Base-by-base conservation (phyloP, 2,113 vertebrate genomes). In the Lophius piscatorius region DNA sequence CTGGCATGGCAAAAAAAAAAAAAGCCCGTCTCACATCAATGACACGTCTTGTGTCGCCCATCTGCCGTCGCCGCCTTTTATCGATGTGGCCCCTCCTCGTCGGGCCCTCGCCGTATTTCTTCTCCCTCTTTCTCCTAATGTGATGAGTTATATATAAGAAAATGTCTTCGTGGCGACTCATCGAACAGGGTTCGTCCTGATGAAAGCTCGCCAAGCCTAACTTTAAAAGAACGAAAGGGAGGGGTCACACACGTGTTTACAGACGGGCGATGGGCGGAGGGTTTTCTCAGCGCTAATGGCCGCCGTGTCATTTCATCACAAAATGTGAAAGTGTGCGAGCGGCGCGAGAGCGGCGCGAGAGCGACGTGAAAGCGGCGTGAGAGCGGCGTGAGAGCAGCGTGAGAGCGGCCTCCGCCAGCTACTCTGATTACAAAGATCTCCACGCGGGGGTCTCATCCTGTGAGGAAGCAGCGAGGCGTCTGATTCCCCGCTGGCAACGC, bases 161-260 rank as follows among this genome's bases (percentile, higher is more conserved):
- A 24, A 83, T 81, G 80, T 83, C 82, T 84, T 24, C 78, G 61
- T 70, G 78, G 85, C 79, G 81, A 89, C 70, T 84, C 81, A 68
- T 86, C 81, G 75, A 71, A 82, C 80, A 68, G 87, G 88, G 88
- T 87, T 85, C 88, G 86, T 89, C 72, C 86, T 85, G 84, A 81
- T 88, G 87, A 88, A 88, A 76, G 42, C 78, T 71, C 61, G 17
- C 74, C 78, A 63, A 80, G 86, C 86, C 71, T 76, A 84, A 84
- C 80, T 82, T 87, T 74, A 82, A 84, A 82, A 81, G 78, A 84
- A 80, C 64, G 74, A 60, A 81, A 71, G 63, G 64, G 80, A 76
- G 88, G 62, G 48, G 52, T 78, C 71, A 23, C 80, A 83, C 87
- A 87, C 39, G 76, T 26, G 54, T 65, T 76, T 42, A 42, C 48